Percentiles rank a stretch among this genome's conserved stretches.
phyloP scores from a whole-genome alignment of 2,888 invertebrate genomes.

The Invenusta paracnida region DNA sequence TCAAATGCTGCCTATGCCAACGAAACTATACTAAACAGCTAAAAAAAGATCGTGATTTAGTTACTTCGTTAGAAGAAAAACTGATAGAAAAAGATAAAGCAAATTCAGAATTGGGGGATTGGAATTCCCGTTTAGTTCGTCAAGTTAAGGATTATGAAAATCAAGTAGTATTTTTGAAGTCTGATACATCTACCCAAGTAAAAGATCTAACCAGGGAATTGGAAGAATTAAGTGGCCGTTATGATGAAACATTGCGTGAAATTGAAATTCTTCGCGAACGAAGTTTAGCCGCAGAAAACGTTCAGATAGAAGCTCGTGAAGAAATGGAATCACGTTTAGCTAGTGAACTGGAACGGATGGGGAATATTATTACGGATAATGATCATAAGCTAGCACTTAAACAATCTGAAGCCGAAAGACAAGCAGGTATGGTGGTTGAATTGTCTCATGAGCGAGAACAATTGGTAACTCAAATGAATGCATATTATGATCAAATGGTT shows the following conservation, averaged over 20 bases:
- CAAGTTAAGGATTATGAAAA: slow-evolving; percentile 7
- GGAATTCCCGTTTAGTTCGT: not conserved
- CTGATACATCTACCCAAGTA: not conserved
- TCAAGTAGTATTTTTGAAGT: not conserved
- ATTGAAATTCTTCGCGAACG: not conserved
- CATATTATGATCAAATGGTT: not conserved
- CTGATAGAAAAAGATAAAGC: not conserved
- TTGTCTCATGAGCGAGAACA: not conserved
- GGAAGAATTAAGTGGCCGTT: not conserved
- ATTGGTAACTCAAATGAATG: not conserved
- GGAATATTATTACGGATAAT: not conserved
- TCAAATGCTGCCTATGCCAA: slow-evolving; percentile 10
- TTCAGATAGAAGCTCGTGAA: not conserved
- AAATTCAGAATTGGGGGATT: not conserved
- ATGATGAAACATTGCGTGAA: not conserved
- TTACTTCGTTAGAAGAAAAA: not conserved
- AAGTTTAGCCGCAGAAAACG: not conserved
- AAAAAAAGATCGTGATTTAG: not conserved
- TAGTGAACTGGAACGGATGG: not conserved
- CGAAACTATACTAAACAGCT: not conserved
- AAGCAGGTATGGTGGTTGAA: not conserved
- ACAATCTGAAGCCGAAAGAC: not conserved
- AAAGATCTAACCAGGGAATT: not conserved
- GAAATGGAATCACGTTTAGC: not conserved
- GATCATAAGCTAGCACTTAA: not conserved